Conservation (phyloP, 2,888 invertebrate genomes). For the Eumacrocentrus americanus region DNA sequence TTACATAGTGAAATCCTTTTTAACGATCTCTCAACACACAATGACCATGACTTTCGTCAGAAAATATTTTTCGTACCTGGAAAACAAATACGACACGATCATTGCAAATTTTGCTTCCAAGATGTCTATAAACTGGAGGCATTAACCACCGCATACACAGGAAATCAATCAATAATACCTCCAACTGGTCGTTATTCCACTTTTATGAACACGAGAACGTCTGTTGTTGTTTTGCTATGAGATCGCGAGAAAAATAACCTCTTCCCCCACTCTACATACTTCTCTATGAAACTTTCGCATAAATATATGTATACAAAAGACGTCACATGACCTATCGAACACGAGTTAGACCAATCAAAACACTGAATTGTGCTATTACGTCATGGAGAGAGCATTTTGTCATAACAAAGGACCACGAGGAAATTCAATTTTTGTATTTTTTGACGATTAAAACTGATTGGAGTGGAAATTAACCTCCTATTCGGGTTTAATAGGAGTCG, state of each 20-base stretch:
- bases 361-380: constrained; percentile 19
- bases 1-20: constrained; percentile 41
- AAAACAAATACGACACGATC: background rate
- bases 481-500: no score
- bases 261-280: constrained; percentile 15
- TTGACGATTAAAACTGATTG: no score
- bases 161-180: background rate
- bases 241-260: constrained; percentile 46
- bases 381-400: constrained; percentile 24
- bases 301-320: constrained; percentile 44
- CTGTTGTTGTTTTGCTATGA: constrained; percentile 56
- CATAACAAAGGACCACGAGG: constrained; percentile 3
- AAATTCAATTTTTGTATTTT: background rate
- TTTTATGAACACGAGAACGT: constrained; percentile 30
- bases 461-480: no score
- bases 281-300: constrained; percentile 41
- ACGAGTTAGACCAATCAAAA: constrained; percentile 39
- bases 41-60: constrained; percentile 53
- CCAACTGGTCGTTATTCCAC: background rate
- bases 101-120: background rate
- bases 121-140: background rate
- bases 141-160: background rate
- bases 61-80: constrained; percentile 37
- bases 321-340: constrained; percentile 55
- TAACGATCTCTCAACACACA: constrained; percentile 39